Evolutionary conservation across 2,888 invertebrate genomes (phyloP), one percentile per base, ranked within the genome.

Genomic region (Beris morrisii): DNA sequence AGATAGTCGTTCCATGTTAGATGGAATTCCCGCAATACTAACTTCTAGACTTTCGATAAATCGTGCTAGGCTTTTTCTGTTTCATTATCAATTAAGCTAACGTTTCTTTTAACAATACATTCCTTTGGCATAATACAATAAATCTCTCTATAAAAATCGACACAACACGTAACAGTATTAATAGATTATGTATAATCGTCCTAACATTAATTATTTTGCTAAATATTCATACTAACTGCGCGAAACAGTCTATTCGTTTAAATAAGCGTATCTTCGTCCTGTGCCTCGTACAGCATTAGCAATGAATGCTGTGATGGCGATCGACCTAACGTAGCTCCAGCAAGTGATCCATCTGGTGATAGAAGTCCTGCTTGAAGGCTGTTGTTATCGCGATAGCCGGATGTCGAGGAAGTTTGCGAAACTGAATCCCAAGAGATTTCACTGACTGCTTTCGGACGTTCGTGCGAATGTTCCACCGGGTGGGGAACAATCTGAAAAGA

Each of bases 211-310:
- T 15, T 28, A 50, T 50, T 15, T 13, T 50, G 50, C 9, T 28
- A 38, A 38, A 38, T 38, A 38, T 38, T 38, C 9, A 5, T 38
- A 38, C 2, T 38, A 22, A 45, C 13, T 53, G 53, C 28, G 2
- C 15, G 5, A 1, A 1, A 3, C 38, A 38, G 38, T 38, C 38
- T 38, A 38, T 38, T 38, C 5, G 53, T 73, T 85, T 88, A 93
- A 73, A 93, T 90, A 63, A 93, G 84, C 12, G 93, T 93, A 74
- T 93, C 93, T 81, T 93, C 93, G 76, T 93, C 93, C 74, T 91
- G 87, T n/a, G 88, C 84, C 68, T 92, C 92, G 73, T 90, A 89
- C 61, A 88, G 86, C 82, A 91, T 86, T 52, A 92, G 75, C 3
- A 92, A 81, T 0, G 92, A 91, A 71, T 91, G 88, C 72, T 91